Conservation (phyloP, 1,140 invertebrate species). For the Aphaenogaster ashmeadi region DNA sequence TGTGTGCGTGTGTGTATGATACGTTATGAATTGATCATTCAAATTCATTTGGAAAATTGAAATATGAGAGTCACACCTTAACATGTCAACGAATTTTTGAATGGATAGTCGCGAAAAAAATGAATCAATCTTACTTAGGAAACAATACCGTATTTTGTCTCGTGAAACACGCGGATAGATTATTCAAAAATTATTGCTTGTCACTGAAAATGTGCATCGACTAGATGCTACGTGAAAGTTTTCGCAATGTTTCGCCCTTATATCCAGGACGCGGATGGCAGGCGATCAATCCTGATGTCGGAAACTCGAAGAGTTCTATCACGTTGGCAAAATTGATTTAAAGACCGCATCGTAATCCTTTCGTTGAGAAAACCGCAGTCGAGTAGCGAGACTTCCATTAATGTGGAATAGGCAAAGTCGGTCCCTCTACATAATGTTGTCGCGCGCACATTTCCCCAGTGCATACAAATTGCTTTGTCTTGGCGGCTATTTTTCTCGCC, state of each 20-base stretch:
- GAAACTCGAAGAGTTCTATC: slow-evolving; percentile 66
- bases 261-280: slow-evolving; percentile 31
- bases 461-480: slow-evolving; percentile 54
- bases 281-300: slow-evolving; percentile 70
- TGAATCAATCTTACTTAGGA: slow-evolving; percentile 52
- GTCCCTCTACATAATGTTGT: slow-evolving; percentile 34
- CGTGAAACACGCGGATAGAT: slow-evolving; percentile 16
- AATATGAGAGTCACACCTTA: neutral
- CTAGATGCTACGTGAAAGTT: slow-evolving; percentile 15
- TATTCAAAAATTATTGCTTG: slow-evolving; percentile 63
- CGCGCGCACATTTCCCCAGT: slow-evolving; percentile 39
- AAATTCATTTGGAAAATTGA: neutral
- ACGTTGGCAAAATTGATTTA: slow-evolving; percentile 71
- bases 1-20: neutral
- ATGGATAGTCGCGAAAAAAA: neutral
- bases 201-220: slow-evolving; percentile 17
- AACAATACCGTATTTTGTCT: slow-evolving; percentile 19
- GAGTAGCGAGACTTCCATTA: slow-evolving; percentile 57
- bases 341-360: slow-evolving; percentile 75
- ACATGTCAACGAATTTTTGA: neutral
- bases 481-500: slow-evolving; percentile 26
- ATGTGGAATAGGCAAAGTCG: slow-evolving; percentile 46
- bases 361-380: slow-evolving; percentile 54
- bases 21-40: neutral
- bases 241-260: slow-evolving; percentile 23